phyloP scores from a whole-genome alignment of 2,797 vertebrate species.

The Sebastes taczanowskii region DNA sequence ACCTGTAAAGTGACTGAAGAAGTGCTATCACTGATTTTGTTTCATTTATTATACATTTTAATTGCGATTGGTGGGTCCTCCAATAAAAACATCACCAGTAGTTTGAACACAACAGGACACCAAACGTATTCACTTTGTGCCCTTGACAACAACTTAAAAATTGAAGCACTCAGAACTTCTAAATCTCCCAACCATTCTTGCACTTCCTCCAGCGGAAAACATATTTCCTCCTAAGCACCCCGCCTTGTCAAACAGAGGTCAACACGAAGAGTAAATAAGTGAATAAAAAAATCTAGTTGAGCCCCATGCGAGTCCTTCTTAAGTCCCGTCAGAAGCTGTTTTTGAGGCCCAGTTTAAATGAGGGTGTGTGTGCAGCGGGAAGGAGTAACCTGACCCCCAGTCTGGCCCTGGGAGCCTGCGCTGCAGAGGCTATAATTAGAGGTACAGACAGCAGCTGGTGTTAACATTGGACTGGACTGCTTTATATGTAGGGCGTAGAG shows the following conservation, averaged over 20 bases:
- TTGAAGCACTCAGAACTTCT: slow-evolving; percentile 9
- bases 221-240: slow-evolving; percentile 1
- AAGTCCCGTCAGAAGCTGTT: slow-evolving; percentile 44
- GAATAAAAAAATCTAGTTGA: slow-evolving; percentile 47
- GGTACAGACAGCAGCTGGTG: slow-evolving; percentile 74
- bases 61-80: background rate
- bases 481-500: slow-evolving; percentile 66
- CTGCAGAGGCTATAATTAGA: slow-evolving; percentile 76
- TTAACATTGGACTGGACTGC: slow-evolving; percentile 55
- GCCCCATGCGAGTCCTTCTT: slow-evolving; percentile 32
- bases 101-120: background rate
- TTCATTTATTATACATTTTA: background rate
- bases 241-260: slow-evolving; percentile 38
- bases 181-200: background rate
- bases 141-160: slow-evolving; percentile 7
- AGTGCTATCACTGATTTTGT: background rate
- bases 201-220: slow-evolving; percentile 9
- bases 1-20: background rate
- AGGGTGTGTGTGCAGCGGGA: slow-evolving; percentile 28
- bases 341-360: slow-evolving; percentile 41
- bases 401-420: slow-evolving; percentile 67
- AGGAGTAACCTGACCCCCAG: slow-evolving; percentile 75
- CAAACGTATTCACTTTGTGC: background rate
- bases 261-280: slow-evolving; percentile 54
- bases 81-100: background rate